These are phyloP conservation scores for Epicauta chinensis DNA, from an alignment of 1,140 invertebrate genomes.

Conservation along the genomic window DNA sequence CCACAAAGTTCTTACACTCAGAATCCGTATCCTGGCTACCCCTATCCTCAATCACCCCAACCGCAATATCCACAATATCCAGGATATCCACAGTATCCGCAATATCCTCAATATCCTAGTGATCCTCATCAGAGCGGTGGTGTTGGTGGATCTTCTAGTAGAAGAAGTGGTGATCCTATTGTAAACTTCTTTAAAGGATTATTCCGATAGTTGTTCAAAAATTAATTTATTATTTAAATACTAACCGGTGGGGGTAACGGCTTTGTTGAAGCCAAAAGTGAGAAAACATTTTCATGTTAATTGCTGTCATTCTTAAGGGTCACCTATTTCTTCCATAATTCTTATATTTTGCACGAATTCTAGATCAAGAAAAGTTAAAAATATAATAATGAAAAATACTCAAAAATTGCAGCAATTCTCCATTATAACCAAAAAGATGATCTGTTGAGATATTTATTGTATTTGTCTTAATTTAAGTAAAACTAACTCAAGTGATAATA, in stretches of 20 bases:
- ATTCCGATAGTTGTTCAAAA: conserved; percentile 14
- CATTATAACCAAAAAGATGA: too few species aligned
- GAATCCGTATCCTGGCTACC: conserved; percentile 10
- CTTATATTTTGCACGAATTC: background rate
- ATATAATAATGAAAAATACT: too few species aligned
- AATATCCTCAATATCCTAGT: conserved; percentile 18
- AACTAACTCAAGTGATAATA: too few species aligned
- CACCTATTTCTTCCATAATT: background rate
- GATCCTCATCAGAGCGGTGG: conserved; percentile 3
- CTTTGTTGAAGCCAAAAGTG: background rate
- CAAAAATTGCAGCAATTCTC: too few species aligned
- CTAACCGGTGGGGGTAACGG: conserved; percentile 5
- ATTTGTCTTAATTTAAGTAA: too few species aligned
- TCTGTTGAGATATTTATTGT: too few species aligned
- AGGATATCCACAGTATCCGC: conserved; percentile 12
- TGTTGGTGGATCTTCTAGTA: conserved; percentile 5
- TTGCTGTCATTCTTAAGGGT: background rate
- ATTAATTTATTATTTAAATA: conserved; percentile 1
- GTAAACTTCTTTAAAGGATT: conserved; percentile 32
- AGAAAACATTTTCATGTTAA: background rate
- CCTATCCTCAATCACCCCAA: conserved; percentile 16
- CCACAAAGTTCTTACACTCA: conserved; percentile 4
- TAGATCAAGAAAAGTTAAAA: too few species aligned
- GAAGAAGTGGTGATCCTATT: conserved; percentile 28
- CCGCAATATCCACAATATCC: conserved; percentile 21